Base-by-base conservation (phyloP, 2,113 vertebrate species). In the Morone chrysops region DNA sequence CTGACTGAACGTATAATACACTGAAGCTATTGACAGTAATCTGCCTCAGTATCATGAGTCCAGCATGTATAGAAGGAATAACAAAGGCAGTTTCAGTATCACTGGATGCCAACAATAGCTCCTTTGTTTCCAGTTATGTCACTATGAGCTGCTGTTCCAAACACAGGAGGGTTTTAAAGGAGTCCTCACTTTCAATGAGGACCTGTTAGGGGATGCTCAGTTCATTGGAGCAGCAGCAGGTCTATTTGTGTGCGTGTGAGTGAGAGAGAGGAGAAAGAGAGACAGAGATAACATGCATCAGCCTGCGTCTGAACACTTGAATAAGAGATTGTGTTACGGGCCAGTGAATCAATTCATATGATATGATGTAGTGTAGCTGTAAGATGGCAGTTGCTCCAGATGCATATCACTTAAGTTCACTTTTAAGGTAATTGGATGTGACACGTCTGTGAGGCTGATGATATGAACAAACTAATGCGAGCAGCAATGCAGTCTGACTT, bases 371-470 rank as follows among this genome's bases (percentile, higher is more conserved):
- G 78, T 82, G 79, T 66, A 79, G 69, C 74, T 68, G 79, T 70
- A 50, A 85, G 54, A 79, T 51, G 90, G 90, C 89, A 70, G 91
- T 94, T 92, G 87, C 89, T 92, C 90, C 84, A 90, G 80, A 88
- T 89, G 80, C 84, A 78, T 57, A 78, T 86, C 62, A 73, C 83
- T 83, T 70, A 74, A 83, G 53, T 78, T 89, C 67, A 78, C 89
- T 47, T 51, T 73, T 47, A 7, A 43, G 8, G 4, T 91, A 82
- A 94, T 84, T 74, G 79, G 81, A 87, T 73, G 80, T 81, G 92
- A 93, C 93, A 85, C 18, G 38, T 83, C 78, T 87, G 51, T 13
- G 63, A 89, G 76, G 80, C 57, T 61, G 14, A 11, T 45, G 86
- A 76, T 60, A 76, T 60, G 20, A 57, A 16, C 70, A 77, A 86